Percentiles rank a stretch among this genome's conserved stretches.
Conservation (phyloP, 2,113 vertebrate species). For the Tetrax tetrax region DNA sequence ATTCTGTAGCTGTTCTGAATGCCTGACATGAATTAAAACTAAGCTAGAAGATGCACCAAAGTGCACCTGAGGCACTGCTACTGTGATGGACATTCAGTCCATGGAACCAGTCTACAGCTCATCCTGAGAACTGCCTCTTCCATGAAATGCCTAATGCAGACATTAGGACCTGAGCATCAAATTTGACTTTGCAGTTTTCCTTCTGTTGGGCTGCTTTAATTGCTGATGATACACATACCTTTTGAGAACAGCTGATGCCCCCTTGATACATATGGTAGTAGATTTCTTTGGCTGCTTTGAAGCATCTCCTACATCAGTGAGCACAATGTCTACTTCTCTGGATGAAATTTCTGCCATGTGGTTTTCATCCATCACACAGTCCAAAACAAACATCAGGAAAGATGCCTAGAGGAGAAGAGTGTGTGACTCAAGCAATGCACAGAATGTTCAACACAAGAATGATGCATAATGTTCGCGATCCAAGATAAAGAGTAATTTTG, state of each 20-base stretch:
- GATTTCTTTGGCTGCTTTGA: background rate
- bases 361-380: background rate
- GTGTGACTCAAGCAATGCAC: background rate
- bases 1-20: background rate
- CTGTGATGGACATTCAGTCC: background rate
- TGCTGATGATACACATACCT: background rate
- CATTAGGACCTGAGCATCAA: background rate
- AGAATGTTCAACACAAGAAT: background rate
- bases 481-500: background rate
- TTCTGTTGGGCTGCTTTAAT: background rate
- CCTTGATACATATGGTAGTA: background rate
- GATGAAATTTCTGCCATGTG: background rate
- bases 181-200: background rate
- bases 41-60: background rate
- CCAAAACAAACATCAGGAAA: background rate
- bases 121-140: background rate
- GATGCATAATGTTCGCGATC: background rate
- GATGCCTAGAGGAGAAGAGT: background rate
- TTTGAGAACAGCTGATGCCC: background rate
- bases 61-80: background rate
- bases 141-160: background rate
- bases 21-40: background rate
- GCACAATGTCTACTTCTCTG: background rate
- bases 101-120: background rate
- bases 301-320: background rate